Evolutionary conservation across 2,113 vertebrate genomes (phyloP), one percentile per base, ranked within the genome.

Genomic region (Pedionomus torquatus): DNA sequence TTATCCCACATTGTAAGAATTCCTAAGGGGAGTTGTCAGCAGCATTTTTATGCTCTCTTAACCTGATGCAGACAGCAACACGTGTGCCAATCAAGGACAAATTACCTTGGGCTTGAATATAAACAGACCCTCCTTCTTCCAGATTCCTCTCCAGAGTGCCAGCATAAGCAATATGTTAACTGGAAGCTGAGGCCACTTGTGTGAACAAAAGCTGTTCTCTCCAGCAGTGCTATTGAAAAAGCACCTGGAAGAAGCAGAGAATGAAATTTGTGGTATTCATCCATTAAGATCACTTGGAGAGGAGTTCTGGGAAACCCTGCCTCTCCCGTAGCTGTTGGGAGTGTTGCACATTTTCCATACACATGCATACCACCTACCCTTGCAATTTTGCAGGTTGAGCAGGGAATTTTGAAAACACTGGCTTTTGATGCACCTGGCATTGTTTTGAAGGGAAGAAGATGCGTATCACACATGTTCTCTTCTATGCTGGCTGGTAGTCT

Each of bases 121-220:
- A 61, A 82, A 76, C n/a, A 46, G 28, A 77, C 28, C 21, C 39
- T 69, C 70, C 21, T 41, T 61, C 76, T 4, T 88, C 85, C 46
- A 33, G 79, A 63, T 78, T 93, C 83, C 65, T 75, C 82, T 92
- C 86, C 66, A 81, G 78, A 63, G 61, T 75, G 46, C 71, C 93
- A 89, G 77, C 84, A 91, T 61, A 81, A 93, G 76, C 75, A 41
- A 65, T 41, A 41, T 7, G 18, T 28, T 74, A 64, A 39, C 64
- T 35, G 64, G 44, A 97, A 98, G 89, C 91, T 82, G 95, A 95
- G 69, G 89, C 49, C 35, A n/a, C 44, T 88, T 66, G 26, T 52
- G 17, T 95, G 80, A 90, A 77, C 7, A 0, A 61, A 95, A 93
- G 30, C 51, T 87, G 41, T 89, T 91, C 28, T 94, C 33, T 72